phyloP scores from a whole-genome alignment of 1,140 invertebrate species.

The Olivierus martensii region DNA sequence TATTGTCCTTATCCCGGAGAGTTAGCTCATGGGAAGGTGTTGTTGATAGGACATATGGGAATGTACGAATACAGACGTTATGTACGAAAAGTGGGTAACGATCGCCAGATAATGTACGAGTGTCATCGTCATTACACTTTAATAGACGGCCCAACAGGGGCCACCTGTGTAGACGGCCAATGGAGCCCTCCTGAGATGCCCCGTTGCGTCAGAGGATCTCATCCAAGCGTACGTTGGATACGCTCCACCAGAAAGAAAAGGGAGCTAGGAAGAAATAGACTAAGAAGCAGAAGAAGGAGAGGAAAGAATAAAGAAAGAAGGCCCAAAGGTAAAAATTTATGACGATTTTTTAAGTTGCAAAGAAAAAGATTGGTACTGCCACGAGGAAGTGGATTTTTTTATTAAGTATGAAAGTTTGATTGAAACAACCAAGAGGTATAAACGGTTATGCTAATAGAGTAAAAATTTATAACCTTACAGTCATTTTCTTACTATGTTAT shows the following conservation, averaged over 20 bases:
- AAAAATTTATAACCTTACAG: no score
- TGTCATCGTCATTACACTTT: constrained; percentile 81
- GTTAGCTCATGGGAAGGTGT: constrained; percentile 75
- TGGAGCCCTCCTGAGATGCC: constrained; percentile 74
- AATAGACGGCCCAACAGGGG: constrained; percentile 69
- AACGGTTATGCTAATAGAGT: no score
- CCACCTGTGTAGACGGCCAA: constrained; percentile 73
- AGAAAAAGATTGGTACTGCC: no score
- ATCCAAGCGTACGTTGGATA: constrained; percentile 11
- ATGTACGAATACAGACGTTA: constrained; percentile 90
- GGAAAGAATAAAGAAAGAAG: no score
- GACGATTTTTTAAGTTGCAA: no score
- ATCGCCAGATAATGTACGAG: constrained; percentile 92
- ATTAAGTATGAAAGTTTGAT: no score
- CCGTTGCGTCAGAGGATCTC: constrained; percentile 44
- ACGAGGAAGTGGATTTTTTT: no score
- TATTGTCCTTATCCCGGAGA: constrained; percentile 91
- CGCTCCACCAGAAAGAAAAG: constrained; percentile 7
- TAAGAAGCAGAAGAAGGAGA: no score
- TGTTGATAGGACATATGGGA: constrained; percentile 91
- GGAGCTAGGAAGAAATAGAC: no score
- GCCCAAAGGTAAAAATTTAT: no score
- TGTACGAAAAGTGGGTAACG: constrained; percentile 73
- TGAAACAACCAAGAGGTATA: no score
- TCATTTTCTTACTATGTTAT: no score